These are phyloP conservation scores for Enteromius unitaeniatus DNA, from an alignment of 2,797 vertebrate genomes.

Conservation along the genomic window DNA sequence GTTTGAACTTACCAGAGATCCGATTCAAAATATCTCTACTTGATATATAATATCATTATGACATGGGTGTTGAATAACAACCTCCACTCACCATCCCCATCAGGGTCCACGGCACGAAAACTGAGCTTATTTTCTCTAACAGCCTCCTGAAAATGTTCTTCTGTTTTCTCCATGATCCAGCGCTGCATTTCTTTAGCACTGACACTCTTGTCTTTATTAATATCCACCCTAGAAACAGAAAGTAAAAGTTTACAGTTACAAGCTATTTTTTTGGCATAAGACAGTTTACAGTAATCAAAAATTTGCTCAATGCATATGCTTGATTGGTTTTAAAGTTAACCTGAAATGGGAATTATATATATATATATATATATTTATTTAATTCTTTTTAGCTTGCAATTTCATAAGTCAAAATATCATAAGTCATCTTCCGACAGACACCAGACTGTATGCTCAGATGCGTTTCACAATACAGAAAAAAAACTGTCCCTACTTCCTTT, in stretches of 20 bases:
- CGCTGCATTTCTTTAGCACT: conserved; percentile 95
- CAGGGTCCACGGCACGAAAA: conserved; percentile 92
- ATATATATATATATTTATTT: neutral
- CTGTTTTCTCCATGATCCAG: conserved; percentile 98
- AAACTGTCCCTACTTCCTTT: neutral
- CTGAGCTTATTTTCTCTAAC: conserved; percentile 91
- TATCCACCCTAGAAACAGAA: conserved; percentile 83
- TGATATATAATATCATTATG: neutral
- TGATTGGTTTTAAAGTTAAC: neutral
- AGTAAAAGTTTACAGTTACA: neutral
- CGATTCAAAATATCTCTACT: neutral
- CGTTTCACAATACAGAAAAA: neutral
- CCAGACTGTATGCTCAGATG: neutral
- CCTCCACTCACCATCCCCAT: conserved; percentile 83
- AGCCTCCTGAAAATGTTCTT: conserved; percentile 96
- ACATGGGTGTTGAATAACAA: neutral
- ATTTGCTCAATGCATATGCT: neutral
- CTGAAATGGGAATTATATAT: neutral
- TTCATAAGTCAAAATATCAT: neutral
- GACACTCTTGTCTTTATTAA: conserved; percentile 86
- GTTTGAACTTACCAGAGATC: neutral
- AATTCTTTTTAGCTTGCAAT: neutral
- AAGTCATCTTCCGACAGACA: neutral
- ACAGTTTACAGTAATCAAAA: neutral
- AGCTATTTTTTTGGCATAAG: neutral